Evolutionary conservation across 2,113 vertebrate genomes (phyloP).

Genomic region (Empidonax traillii): DNA sequence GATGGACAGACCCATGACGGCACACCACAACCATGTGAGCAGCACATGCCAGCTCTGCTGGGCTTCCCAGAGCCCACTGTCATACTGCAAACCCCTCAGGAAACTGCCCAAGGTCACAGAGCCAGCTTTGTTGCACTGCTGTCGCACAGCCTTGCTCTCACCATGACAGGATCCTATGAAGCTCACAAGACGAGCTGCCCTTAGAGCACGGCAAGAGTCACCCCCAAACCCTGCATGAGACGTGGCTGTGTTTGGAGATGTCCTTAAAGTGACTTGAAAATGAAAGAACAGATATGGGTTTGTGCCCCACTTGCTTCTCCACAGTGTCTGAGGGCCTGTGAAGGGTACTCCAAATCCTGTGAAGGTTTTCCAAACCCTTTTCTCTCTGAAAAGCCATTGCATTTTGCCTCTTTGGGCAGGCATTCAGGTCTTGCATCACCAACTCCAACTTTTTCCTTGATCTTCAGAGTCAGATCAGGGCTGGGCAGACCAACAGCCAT

Average conservation of each 20-base stretch:
- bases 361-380: not conserved
- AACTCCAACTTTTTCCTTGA: not conserved
- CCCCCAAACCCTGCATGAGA: not conserved
- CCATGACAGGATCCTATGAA: fast-evolving
- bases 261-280: constrained; percentile 26
- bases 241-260: not conserved
- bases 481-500: not conserved
- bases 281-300: not conserved
- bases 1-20: not conserved
- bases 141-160: not conserved
- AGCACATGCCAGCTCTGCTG: not conserved
- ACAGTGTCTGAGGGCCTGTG: not conserved
- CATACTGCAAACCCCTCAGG: not conserved
- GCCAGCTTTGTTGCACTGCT: fast-evolving
- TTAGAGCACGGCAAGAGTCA: not conserved
- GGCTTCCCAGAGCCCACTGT: not conserved
- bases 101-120: not conserved
- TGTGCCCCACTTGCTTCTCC: not conserved
- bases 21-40: not conserved
- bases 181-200: not conserved
- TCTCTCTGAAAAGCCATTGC: not conserved
- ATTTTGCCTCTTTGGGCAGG: not conserved
- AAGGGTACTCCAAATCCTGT: not conserved
- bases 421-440: not conserved
- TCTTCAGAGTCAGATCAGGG: not conserved